These are phyloP conservation scores for Anoplophora glabripennis DNA, from an alignment of 1,140 invertebrate genomes.

Conservation along the genomic window DNA sequence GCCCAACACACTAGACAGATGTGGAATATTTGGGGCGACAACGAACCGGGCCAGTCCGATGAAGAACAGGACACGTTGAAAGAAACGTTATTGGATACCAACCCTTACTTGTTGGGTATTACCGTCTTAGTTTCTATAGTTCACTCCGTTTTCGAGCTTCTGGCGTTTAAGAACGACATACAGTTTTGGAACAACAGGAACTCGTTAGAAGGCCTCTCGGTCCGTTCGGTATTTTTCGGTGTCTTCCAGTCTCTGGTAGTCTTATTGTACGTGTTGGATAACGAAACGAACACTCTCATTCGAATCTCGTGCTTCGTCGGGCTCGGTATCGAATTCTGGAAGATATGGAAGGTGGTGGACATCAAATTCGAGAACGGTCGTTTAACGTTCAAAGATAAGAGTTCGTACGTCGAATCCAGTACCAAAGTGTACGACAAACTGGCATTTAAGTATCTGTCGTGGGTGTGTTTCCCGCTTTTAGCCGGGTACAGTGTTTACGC, in stretches of 20 bases:
- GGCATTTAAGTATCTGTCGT: constrained; percentile 96
- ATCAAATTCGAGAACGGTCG: constrained; percentile 76
- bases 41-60: constrained; percentile 71
- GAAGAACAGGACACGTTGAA: constrained; percentile 97
- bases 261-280: constrained; percentile 94
- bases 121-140: constrained; percentile 92
- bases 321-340: constrained; percentile 98
- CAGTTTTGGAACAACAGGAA: constrained; percentile 99
- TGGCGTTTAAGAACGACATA: constrained; percentile 99
- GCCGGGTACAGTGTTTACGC: constrained; percentile 93
- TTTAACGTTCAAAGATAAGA: constrained; percentile 86
- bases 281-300: constrained; percentile 97
- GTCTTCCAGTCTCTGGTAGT: constrained; percentile 96
- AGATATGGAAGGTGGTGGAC: constrained; percentile 95
- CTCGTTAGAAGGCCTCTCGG: constrained; percentile 94
- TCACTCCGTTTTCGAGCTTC: constrained; percentile 96
- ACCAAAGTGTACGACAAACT: constrained; percentile 94
- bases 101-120: constrained; percentile 88
- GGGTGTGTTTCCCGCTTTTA: constrained; percentile 91
- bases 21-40: constrained; percentile 69
- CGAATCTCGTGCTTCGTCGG: constrained; percentile 90
- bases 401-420: constrained; percentile 92
- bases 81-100: constrained; percentile 95
- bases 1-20: constrained; percentile 91
- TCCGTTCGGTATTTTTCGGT: constrained; percentile 98